A percentile compares a stretch with the other conserved stretches of the same genome.
Evolutionary conservation across 2,113 vertebrate species (phyloP).

Genomic region (Plestiodon gilberti): DNA sequence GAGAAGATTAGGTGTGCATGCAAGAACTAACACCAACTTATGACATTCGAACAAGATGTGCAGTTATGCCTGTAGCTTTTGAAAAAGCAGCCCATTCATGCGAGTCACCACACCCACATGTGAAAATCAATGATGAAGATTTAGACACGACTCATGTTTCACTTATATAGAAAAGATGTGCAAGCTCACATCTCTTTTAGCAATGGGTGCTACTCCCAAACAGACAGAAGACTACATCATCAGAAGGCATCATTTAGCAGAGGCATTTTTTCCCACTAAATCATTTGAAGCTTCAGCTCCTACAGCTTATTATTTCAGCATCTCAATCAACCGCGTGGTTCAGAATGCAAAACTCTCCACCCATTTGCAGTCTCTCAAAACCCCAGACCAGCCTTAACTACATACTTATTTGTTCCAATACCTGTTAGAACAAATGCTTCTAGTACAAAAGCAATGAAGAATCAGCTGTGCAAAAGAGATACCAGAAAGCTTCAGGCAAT

Average conservation of each 20-base stretch:
- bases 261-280: background rate
- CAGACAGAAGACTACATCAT: background rate
- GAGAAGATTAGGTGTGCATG: conserved; percentile 5
- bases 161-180: background rate
- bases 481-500: background rate
- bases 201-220: background rate
- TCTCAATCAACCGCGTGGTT: background rate
- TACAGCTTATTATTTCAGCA: background rate
- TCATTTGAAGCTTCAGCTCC: background rate
- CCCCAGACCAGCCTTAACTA: background rate
- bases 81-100: background rate
- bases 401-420: conserved; percentile 1
- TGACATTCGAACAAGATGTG: background rate
- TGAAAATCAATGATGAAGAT: background rate
- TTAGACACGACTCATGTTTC: background rate
- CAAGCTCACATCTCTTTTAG: background rate
- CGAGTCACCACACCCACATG: background rate
- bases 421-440: background rate
- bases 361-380: background rate
- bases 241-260: too few relatives aligned
- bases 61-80: background rate
- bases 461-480: background rate
- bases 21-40: background rate
- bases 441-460: background rate
- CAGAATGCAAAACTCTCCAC: background rate